Conservation (phyloP, 2,797 vertebrate species). For the Chaetodon trifasciatus region DNA sequence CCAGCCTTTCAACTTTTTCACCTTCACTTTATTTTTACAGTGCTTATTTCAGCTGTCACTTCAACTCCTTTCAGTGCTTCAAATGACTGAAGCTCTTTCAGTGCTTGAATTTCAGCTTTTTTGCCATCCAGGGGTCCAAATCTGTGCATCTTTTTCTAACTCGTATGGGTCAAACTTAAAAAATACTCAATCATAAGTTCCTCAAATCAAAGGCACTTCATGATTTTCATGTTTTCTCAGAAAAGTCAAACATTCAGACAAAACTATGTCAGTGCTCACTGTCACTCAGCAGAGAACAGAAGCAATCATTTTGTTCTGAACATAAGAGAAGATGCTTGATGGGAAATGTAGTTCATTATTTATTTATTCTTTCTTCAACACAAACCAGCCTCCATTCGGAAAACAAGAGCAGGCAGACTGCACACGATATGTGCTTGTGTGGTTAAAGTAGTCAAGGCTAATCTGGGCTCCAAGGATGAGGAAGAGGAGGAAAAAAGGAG, state of each 20-base stretch:
- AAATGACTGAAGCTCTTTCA: too few relatives aligned
- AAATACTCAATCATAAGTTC: neutral
- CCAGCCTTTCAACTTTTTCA: too few relatives aligned
- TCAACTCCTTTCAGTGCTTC: neutral
- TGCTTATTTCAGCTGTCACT: neutral
- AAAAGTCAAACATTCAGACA: neutral
- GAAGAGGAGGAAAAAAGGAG: conserved; percentile 15
- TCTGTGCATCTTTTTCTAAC: too few relatives aligned
- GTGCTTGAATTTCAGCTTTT: neutral
- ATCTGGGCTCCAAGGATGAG: conserved; percentile 29
- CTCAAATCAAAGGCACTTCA: too few relatives aligned
- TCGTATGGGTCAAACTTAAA: neutral
- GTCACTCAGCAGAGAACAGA: neutral
- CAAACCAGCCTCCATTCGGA: neutral
- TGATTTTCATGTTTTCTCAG: too few relatives aligned
- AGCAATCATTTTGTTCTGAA: neutral
- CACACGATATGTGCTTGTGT: neutral
- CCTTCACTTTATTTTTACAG: neutral
- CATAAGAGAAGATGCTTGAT: neutral
- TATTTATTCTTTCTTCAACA: conserved; percentile 6
- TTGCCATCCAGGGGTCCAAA: neutral
- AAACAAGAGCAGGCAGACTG: neutral
- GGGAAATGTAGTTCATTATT: conserved; percentile 2
- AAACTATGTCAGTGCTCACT: neutral
- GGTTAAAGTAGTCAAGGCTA: conserved; percentile 10